Evolutionary conservation across 2,888 invertebrate species (phyloP), one percentile per base, ranked within the genome.

Genomic region (Petrophora chlorosata): DNA sequence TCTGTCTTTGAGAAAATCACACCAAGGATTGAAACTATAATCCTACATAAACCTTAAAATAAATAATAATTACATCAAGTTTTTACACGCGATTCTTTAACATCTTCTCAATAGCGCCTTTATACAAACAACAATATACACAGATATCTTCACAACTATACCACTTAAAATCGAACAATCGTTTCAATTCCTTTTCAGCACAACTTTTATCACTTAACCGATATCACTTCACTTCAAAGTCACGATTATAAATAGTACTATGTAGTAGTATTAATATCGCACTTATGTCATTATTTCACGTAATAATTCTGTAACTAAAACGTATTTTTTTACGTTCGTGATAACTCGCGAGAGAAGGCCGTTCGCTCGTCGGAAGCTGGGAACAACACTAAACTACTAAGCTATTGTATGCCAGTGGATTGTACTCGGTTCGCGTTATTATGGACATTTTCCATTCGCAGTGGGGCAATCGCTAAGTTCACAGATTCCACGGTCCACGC

Each of bases 371-470:
- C 81, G 80, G 85, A 86, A 82, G 83, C 88, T 86, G 87, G 70
- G 84, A 81, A 78, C 79, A 73, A 76, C 83, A 85, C 79, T 80
- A 82, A 79, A 82, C 87, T 82, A 78, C 48, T 76, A 79, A 80
- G 71, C 91, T 82, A 85, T 92, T 92, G 81, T 92, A 91, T 77
- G 91, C 86, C 81, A 89, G 89, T 83, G 83, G 75, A 87, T 85
- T 85, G 84, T 87, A 73, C 75, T 80, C 80, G 76, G 78, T 80
- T 82, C 78, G 81, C 75, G 74, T 78, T 82, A 83, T 85, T 82
- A 86, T 85, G 81, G 79, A 73, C 82, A 81, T 84, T 85, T 85
- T 81, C 84, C 82, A 85, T 83, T 86, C 84, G 80, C 85, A 80
- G 83, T 82, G 82, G 78, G 74, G 82, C 82, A 80, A 82, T 81